Percentiles rank a stretch among this genome's conserved stretches.
Evolutionary conservation across 2,888 invertebrate species (phyloP).

Genomic region (Dexiosoma caninum): DNA sequence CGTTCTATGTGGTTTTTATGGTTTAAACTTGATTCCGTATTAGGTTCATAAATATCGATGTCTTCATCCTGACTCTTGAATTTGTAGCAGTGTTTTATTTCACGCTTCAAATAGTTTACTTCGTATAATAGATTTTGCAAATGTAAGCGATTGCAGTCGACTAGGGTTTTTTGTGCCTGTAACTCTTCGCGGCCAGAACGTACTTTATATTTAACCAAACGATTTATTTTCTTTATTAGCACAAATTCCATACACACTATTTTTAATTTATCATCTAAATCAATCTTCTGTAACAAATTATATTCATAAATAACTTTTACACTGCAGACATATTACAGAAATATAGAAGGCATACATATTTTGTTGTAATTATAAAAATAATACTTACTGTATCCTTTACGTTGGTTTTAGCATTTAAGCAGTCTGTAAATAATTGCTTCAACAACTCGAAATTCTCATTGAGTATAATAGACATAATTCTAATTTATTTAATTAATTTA

Average conservation of each 20-base stretch:
- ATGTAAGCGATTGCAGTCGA: slow-evolving; percentile 92
- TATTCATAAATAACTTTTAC: no score
- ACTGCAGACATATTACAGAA: no score
- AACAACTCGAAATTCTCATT: slow-evolving; percentile 52
- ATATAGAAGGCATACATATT: no score
- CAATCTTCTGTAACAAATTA: slow-evolving; percentile 30
- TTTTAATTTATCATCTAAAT: slow-evolving; percentile 80
- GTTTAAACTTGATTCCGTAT: slow-evolving; percentile 69
- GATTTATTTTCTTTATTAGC: slow-evolving; percentile 92
- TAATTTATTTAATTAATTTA: background rate
- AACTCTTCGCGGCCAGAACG: slow-evolving; percentile 89
- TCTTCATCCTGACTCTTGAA: slow-evolving; percentile 97
- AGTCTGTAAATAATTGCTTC: slow-evolving; percentile 53
- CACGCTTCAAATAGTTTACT: slow-evolving; percentile 93
- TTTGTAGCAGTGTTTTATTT: slow-evolving; percentile 95
- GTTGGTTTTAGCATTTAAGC: slow-evolving; percentile 53
- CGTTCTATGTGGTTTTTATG: slow-evolving; percentile 91
- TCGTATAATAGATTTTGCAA: slow-evolving; percentile 96
- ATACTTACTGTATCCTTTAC: slow-evolving; percentile 39
- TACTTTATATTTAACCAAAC: slow-evolving; percentile 92
- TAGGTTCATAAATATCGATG: slow-evolving; percentile 89
- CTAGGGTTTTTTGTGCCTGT: slow-evolving; percentile 89
- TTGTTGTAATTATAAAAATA: background rate
- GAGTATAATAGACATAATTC: slow-evolving; percentile 47
- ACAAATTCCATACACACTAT: slow-evolving; percentile 88